A percentile compares a stretch with the other conserved stretches of the same genome.
Evolutionary conservation across 1,140 invertebrate genomes (phyloP).

Genomic region (Pogonomyrmex barbatus): DNA sequence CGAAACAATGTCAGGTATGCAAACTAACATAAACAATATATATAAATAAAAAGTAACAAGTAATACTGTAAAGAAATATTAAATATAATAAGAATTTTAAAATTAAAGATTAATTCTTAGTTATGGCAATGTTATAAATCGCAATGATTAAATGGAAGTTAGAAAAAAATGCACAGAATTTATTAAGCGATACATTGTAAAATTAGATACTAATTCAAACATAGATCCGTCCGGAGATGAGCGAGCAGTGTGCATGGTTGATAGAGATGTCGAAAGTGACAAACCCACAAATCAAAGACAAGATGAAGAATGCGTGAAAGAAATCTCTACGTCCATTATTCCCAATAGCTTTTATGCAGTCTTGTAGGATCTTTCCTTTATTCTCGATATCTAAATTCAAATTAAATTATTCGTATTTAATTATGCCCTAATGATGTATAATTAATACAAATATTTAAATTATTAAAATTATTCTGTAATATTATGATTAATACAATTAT

Average conservation of each 20-base stretch:
- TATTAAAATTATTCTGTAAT: neutral
- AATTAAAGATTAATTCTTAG: neutral
- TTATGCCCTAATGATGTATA: neutral
- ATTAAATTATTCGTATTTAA: conserved; percentile 19
- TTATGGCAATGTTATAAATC: neutral
- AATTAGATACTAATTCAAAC: conserved; percentile 75
- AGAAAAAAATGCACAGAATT: neutral
- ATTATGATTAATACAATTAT: conserved; percentile 5
- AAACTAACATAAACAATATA: neutral
- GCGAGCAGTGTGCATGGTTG: conserved; percentile 56
- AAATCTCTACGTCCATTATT: conserved; percentile 58
- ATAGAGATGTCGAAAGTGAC: conserved; percentile 72
- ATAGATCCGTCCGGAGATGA: conserved; percentile 64
- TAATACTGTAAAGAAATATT: neutral
- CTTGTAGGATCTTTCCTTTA: conserved; percentile 22
- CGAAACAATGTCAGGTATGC: conserved; percentile 92
- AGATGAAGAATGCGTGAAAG: conserved; percentile 71
- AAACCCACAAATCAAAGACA: conserved; percentile 73
- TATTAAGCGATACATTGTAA: conserved; percentile 32
- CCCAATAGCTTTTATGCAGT: conserved; percentile 51
- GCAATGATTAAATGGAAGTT: conserved; percentile 8
- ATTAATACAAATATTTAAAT: conserved; percentile 24
- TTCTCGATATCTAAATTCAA: neutral
- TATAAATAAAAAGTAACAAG: neutral
- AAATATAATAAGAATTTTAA: neutral